These are phyloP conservation scores for Dioctria rufipes DNA, from an alignment of 2,888 invertebrate species.

Conservation along the genomic window DNA sequence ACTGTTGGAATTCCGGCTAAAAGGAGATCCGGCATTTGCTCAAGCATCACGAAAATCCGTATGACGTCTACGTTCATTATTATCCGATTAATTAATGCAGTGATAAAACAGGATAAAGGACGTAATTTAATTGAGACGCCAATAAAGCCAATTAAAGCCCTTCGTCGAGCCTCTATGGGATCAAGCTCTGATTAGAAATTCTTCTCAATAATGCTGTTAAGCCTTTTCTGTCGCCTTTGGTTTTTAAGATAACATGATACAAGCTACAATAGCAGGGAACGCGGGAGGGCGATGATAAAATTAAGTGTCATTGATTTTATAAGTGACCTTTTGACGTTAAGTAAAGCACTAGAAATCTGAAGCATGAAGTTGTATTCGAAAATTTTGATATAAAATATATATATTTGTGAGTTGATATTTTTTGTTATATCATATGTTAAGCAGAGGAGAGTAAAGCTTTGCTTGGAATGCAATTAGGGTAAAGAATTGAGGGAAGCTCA, in stretches of 20 bases:
- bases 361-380: background rate
- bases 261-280: background rate
- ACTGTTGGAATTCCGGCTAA: background rate
- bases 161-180: background rate
- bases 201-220: background rate
- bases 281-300: background rate
- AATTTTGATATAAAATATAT: no score
- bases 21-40: background rate
- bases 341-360: background rate
- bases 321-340: background rate
- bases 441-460: no score
- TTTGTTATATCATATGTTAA: no score
- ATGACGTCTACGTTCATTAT: slow-evolving; percentile 32
- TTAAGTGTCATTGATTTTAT: slow-evolving; percentile 1
- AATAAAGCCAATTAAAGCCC: slow-evolving; percentile 11
- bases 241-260: background rate
- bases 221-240: background rate
- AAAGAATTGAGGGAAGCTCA: no score
- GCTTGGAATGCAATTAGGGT: no score
- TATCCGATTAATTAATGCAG: slow-evolving; percentile 34
- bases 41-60: background rate
- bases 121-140: slow-evolving; percentile 20
- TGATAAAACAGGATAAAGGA: slow-evolving; percentile 19
- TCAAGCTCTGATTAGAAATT: slow-evolving; percentile 4
- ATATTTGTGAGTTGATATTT: no score